A percentile compares a stretch with the other conserved stretches of the same genome.
phyloP scores from a whole-genome alignment of 2,113 vertebrate genomes.

The Oreochromis spilurus region DNA sequence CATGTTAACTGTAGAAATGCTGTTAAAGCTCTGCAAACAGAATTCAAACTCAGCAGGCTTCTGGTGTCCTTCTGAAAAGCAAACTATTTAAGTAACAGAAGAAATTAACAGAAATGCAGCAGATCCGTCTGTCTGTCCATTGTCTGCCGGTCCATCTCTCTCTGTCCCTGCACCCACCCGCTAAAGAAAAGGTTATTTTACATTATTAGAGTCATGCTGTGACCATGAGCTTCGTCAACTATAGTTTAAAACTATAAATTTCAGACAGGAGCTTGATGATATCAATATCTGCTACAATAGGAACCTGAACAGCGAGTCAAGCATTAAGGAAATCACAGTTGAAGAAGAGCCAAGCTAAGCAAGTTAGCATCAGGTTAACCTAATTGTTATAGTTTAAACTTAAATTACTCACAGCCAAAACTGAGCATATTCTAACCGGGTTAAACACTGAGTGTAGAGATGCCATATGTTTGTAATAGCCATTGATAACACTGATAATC shows the following conservation, averaged over 20 bases:
- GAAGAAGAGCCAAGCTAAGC: not conserved
- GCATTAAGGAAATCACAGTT: not conserved
- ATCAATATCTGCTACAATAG: not conserved
- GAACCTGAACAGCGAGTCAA: not conserved
- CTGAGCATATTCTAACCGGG: not conserved
- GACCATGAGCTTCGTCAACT: not conserved
- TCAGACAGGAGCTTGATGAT: not conserved
- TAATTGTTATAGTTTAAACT: not conserved
- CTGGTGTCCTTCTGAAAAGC: not conserved
- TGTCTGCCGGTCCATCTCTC: not conserved
- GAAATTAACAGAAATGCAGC: not conserved
- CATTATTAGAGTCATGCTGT: not conserved
- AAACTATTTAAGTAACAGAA: not conserved
- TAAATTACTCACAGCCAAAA: not conserved
- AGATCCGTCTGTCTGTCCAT: not conserved
- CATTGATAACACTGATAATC: not conserved
- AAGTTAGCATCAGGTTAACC: not conserved
- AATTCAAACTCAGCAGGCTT: not conserved
- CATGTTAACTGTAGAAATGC: not conserved
- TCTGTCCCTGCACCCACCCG: rapidly evolving
- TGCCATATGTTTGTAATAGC: not conserved
- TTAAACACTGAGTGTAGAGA: not conserved
- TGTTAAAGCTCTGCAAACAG: not conserved
- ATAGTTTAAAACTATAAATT: not conserved
- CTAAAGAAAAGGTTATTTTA: not conserved